Base-by-base conservation (phyloP, 2,888 invertebrate species). In the Antheraea assamensis region DNA sequence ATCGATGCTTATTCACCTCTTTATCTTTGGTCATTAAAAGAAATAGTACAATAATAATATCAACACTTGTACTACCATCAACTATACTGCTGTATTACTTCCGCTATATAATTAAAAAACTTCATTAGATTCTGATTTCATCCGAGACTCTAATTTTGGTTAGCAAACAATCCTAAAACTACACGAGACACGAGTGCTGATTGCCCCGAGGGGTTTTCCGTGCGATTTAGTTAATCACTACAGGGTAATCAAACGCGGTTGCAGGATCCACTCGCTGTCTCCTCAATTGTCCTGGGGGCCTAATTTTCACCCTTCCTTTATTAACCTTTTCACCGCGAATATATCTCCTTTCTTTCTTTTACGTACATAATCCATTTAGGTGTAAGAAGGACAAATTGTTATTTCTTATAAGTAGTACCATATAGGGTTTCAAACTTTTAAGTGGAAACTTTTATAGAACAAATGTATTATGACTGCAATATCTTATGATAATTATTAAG, bases 171-270 rank as follows among this genome's bases (percentile, higher is more conserved):
- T 24, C 66, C 31, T 66, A 66, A 66, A 31, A 30, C 66, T 66
- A 74, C 71, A 64, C 15, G 71, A 70, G 72, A 88, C 86, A 88
- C 86, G 88, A 83, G 84, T 86, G 82, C 80, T 80, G 86, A 87
- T 87, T 83, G 84, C 82, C 78, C 80, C 75, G 81, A 82, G 80
- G 42, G 83, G 83, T 80, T 82, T 86, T 83, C 82, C 80, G 79
- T 77, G 78, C 83, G 83, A 88, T 88, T 88, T 85, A 85, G 83
- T 88, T 89, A 90, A 89, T 89, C 88, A 87, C 86, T 84, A 73
- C 77, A 80, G 78, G 82, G 84, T 83, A 85, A 84, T 86, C 83
- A 82, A 85, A 85, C 81, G 83, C 81, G 80, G 77, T 77, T 76
- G 80, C 58, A 58, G 58, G 74, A 78, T 79, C 71, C 72, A 76